A percentile compares a stretch with the other conserved stretches of the same genome.
These are phyloP conservation scores for Esox niger DNA, from an alignment of 2,113 vertebrate genomes.

Conservation along the genomic window DNA sequence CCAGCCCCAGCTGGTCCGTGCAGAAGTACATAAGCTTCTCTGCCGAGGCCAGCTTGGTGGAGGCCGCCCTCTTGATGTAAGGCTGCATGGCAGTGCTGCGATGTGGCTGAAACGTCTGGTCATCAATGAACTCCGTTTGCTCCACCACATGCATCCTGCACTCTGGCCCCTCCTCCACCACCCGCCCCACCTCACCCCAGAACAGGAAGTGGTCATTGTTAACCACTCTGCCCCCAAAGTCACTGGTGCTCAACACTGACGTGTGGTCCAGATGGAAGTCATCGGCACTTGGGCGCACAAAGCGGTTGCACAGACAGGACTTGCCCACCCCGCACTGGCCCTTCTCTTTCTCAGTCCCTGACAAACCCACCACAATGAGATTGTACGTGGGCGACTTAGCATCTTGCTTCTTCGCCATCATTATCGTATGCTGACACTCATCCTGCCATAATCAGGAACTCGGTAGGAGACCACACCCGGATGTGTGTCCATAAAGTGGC, in stretches of 20 bases:
- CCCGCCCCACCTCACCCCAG: conserved; percentile 89
- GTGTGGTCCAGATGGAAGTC: conserved; percentile 97
- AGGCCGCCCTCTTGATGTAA: conserved; percentile 92
- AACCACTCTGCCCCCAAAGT: conserved; percentile 95
- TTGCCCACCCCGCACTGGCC: conserved; percentile 95
- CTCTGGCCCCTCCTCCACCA: conserved; percentile 89
- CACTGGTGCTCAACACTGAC: conserved; percentile 96
- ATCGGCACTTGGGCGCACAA: conserved; percentile 89
- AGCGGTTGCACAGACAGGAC: conserved; percentile 95
- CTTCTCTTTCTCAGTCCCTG: conserved; percentile 97
- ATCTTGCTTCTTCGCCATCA: conserved; percentile 99
- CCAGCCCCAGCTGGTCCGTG: conserved; percentile 94
- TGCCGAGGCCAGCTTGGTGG: conserved; percentile 91
- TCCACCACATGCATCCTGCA: conserved; percentile 92
- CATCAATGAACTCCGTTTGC: conserved; percentile 98
- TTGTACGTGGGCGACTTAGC: conserved; percentile 89
- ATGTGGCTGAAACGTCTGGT: conserved; percentile 97
- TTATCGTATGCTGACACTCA: conserved; percentile 81
- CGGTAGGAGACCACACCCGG: conserved; percentile 54
- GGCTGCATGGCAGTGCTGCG: conserved; percentile 97
- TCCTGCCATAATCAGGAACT: conserved; percentile 80
- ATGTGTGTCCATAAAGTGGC: conserved; percentile 63
- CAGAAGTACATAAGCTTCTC: conserved; percentile 99
- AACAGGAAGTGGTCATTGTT: conserved; percentile 99
- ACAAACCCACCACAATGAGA: conserved; percentile 94